Percentiles rank a stretch among this genome's conserved stretches.
Conservation (phyloP, 2,888 invertebrate genomes). For the Nysson spinosus region DNA sequence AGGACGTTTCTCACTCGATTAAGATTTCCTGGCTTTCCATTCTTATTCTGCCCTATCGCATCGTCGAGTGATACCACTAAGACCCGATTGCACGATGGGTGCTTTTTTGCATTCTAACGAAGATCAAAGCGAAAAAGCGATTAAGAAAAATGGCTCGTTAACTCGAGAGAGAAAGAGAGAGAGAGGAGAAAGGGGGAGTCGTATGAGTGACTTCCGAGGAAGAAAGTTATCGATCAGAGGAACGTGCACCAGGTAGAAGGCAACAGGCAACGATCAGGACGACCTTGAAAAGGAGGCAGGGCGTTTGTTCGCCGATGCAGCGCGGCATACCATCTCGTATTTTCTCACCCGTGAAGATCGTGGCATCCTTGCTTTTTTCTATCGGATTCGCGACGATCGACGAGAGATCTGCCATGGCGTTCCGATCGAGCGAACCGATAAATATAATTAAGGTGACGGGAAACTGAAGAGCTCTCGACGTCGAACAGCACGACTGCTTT, state of each 20-base stretch:
- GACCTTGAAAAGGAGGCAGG: slow-evolving; percentile 56
- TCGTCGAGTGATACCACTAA: no score
- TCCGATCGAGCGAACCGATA: slow-evolving; percentile 58
- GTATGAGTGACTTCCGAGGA: slow-evolving; percentile 21
- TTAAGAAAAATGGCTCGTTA: no score
- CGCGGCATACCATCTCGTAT: slow-evolving; percentile 53
- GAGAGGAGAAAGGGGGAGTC: no score
- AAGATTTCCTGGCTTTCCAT: slow-evolving; percentile 30
- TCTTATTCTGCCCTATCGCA: background rate
- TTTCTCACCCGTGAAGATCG: slow-evolving; percentile 58
- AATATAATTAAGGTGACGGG: slow-evolving; percentile 62
- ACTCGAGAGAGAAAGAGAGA: no score
- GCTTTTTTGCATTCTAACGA: no score
- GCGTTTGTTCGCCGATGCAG: slow-evolving; percentile 49
- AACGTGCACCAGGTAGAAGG: slow-evolving; percentile 21
- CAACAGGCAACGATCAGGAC: slow-evolving; percentile 47
- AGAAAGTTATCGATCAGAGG: slow-evolving; percentile 40
- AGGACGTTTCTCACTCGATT: slow-evolving; percentile 39
- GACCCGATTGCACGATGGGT: no score
- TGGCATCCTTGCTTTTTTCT: slow-evolving; percentile 28
- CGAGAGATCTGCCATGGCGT: slow-evolving; percentile 40
- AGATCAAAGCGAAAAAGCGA: no score
- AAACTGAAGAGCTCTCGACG: slow-evolving; percentile 43
- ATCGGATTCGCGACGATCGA: slow-evolving; percentile 14
- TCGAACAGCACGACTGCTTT: slow-evolving; percentile 41